phyloP scores from a whole-genome alignment of 2,888 invertebrate genomes.

The Galerucella nymphaeae region DNA sequence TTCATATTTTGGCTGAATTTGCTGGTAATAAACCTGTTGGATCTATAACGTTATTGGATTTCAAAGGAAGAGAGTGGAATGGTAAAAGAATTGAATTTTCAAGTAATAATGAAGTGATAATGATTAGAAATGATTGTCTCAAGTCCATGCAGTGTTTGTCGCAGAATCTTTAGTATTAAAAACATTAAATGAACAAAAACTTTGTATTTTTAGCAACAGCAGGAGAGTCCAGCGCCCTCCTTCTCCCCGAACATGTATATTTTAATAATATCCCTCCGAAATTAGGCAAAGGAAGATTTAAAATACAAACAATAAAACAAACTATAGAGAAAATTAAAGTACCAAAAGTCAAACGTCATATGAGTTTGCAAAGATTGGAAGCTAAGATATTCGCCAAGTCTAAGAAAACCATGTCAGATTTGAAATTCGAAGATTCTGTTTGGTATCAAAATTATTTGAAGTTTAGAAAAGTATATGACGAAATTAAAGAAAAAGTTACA shows the following conservation, averaged over 20 bases:
- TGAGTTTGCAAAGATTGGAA: conserved; percentile 47
- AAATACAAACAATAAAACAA: conserved; percentile 24
- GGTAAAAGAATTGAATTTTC: conserved; percentile 54
- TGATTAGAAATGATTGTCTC: too few relatives aligned
- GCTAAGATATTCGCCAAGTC: conserved; percentile 55
- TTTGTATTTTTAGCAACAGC: conserved; percentile 46
- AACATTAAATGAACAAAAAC: not conserved
- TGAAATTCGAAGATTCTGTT: conserved; percentile 48
- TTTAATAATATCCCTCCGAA: conserved; percentile 52
- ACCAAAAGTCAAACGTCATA: conserved; percentile 1
- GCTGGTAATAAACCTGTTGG: conserved; percentile 67
- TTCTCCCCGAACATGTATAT: conserved; percentile 58
- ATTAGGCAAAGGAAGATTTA: conserved; percentile 51
- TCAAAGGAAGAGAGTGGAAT: conserved; percentile 69
- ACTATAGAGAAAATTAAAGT: conserved; percentile 10
- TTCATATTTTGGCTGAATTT: conserved; percentile 66
- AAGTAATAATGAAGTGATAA: not conserved
- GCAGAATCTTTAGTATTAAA: too few relatives aligned
- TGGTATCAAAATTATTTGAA: conserved; percentile 52
- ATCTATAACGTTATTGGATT: conserved; percentile 65
- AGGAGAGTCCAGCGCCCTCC: conserved; percentile 47
- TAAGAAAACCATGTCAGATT: conserved; percentile 45
- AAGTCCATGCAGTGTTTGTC: too few relatives aligned
- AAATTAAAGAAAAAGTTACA: conserved; percentile 44
- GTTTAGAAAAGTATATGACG: conserved; percentile 48